Percentiles rank a stretch among this genome's conserved stretches.
phyloP scores from a whole-genome alignment of 2,888 invertebrate species.

The Thera obeliscata region DNA sequence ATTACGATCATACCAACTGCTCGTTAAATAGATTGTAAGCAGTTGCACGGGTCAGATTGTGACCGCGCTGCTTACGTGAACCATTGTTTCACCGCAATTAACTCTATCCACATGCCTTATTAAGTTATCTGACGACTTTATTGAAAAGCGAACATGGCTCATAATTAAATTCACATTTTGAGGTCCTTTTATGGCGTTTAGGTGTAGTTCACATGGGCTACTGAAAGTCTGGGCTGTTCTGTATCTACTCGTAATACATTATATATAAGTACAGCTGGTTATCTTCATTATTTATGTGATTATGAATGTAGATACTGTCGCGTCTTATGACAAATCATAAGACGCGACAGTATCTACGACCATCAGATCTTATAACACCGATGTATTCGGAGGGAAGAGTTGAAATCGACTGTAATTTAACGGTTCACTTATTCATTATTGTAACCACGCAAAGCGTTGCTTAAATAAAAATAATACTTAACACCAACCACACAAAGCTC shows the following conservation, averaged over 20 bases:
- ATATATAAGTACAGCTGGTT: neutral
- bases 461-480: too few relatives aligned
- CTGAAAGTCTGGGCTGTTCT: slow-evolving; percentile 4
- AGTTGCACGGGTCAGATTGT: slow-evolving; percentile 46
- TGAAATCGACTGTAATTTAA: neutral
- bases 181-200: slow-evolving; percentile 23
- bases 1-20: slow-evolving; percentile 19
- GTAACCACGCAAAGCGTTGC: too few relatives aligned
- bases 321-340: too few relatives aligned
- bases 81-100: slow-evolving; percentile 57
- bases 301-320: neutral
- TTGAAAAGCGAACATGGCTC: slow-evolving; percentile 37
- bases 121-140: slow-evolving; percentile 52
- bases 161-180: slow-evolving; percentile 41
- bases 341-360: too few relatives aligned
- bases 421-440: too few relatives aligned
- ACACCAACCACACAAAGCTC: too few relatives aligned
- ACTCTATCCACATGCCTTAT: slow-evolving; percentile 51
- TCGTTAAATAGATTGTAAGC: slow-evolving; percentile 27
- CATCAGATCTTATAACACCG: neutral
- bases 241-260: too few relatives aligned
- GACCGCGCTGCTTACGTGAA: slow-evolving; percentile 55
- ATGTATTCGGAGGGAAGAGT: neutral
- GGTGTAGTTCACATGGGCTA: slow-evolving; percentile 18
- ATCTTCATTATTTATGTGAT: neutral